Conservation (phyloP, 2,888 invertebrate species). For the Pollenia angustigena region DNA sequence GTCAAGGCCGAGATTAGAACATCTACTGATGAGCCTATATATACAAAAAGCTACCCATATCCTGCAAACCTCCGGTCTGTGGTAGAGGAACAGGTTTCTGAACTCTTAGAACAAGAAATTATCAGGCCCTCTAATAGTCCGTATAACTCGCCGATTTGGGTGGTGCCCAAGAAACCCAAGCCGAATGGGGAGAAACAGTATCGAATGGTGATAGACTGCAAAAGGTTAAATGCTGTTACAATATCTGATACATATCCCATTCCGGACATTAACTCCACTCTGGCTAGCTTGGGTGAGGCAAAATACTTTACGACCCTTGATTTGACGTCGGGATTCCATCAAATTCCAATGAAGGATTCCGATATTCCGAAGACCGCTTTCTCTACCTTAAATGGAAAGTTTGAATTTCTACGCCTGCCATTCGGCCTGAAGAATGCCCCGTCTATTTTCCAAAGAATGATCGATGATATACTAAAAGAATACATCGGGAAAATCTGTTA, state of each 20-base stretch:
- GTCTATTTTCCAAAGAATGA: slow-evolving; percentile 73
- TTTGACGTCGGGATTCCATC: slow-evolving; percentile 74
- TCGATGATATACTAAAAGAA: slow-evolving; percentile 72
- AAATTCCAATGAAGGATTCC: slow-evolving; percentile 72
- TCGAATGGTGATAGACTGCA: slow-evolving; percentile 74
- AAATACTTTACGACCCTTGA: slow-evolving; percentile 74
- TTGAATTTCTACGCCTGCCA: slow-evolving; percentile 53
- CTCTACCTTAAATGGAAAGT: slow-evolving; percentile 67
- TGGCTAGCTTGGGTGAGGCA: slow-evolving; percentile 71
- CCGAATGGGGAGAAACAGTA: slow-evolving; percentile 1
- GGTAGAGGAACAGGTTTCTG: slow-evolving; percentile 78
- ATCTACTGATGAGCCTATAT: slow-evolving; percentile 49
- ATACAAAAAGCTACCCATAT: no score
- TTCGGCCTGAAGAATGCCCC: no score
- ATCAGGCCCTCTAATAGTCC: slow-evolving; percentile 76
- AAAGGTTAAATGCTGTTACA: slow-evolving; percentile 73
- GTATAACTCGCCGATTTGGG: slow-evolving; percentile 76
- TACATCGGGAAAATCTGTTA: slow-evolving; percentile 67
- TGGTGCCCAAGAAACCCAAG: no score
- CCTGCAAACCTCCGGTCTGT: slow-evolving; percentile 63
- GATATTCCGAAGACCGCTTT: slow-evolving; percentile 74
- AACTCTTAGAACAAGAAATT: slow-evolving; percentile 77
- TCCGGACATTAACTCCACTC: slow-evolving; percentile 39
- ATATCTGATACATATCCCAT: slow-evolving; percentile 73
- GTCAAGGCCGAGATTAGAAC: slow-evolving; percentile 80